A percentile compares a stretch with the other conserved stretches of the same genome.
phyloP scores from a whole-genome alignment of 1,140 invertebrate species.

The Copidosoma floridanum region DNA sequence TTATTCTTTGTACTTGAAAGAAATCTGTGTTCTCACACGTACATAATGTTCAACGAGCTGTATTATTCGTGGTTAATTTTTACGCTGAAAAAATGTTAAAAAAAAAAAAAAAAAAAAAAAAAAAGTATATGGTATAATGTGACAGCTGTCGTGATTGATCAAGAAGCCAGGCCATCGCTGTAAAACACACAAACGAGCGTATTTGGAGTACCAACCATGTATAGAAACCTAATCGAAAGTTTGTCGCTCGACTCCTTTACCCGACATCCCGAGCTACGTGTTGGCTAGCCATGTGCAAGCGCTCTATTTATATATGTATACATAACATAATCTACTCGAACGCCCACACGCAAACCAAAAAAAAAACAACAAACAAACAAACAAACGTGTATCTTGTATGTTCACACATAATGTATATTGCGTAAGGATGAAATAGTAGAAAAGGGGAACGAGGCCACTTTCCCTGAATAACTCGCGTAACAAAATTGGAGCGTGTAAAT shows the following conservation, averaged over 20 bases:
- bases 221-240: background rate
- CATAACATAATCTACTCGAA: too few species aligned
- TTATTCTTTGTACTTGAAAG: background rate
- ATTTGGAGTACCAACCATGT: background rate
- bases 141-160: background rate
- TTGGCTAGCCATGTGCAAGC: too few species aligned
- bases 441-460: background rate
- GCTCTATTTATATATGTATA: too few species aligned
- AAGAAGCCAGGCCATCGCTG: background rate
- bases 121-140: too few species aligned
- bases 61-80: slow-evolving; percentile 3
- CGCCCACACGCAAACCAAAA: background rate
- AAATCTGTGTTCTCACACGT: slow-evolving; percentile 10
- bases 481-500: slow-evolving; percentile 1
- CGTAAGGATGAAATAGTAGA: background rate
- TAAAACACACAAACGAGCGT: background rate
- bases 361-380: background rate
- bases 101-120: background rate
- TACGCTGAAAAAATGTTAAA: background rate
- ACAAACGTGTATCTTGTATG: background rate
- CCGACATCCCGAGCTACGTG: too few species aligned
- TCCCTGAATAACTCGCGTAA: background rate
- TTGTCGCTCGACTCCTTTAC: too few species aligned
- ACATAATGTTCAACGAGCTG: slow-evolving; percentile 4
- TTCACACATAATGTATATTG: background rate